A percentile compares a stretch with the other conserved stretches of the same genome.
Conservation (phyloP, 2,113 vertebrate genomes). For the Catagonus wagneri region DNA sequence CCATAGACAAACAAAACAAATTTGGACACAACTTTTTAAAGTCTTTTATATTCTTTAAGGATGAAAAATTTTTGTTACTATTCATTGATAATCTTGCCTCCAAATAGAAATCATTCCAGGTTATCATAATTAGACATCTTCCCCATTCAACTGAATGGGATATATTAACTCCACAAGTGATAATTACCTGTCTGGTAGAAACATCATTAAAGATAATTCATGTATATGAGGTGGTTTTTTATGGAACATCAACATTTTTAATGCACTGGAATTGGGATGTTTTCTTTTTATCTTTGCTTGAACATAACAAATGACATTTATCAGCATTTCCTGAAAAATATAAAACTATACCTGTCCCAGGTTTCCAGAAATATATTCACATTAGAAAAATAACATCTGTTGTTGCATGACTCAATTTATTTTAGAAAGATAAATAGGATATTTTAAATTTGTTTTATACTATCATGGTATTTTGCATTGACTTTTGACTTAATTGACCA, state of each 20-base stretch:
- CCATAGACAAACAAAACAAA: not conserved
- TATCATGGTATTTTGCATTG: not conserved
- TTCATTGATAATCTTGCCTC: not conserved
- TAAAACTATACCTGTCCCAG: not conserved
- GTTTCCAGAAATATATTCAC: not conserved
- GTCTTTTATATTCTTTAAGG: not conserved
- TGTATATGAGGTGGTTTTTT: not conserved
- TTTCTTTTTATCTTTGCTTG: not conserved
- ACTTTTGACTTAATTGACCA: not conserved
- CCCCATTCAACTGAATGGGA: not conserved
- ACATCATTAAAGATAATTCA: not conserved
- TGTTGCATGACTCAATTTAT: not conserved
- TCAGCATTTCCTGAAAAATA: not conserved
- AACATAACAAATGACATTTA: not conserved
- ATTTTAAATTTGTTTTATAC: not conserved
- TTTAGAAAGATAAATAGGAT: not conserved
- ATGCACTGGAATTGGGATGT: not conserved
- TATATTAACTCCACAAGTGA: not conserved
- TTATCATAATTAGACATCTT: not conserved
- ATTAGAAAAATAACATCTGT: not conserved
- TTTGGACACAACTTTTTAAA: not conserved
- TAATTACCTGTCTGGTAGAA: not conserved
- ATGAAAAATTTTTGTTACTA: not conserved
- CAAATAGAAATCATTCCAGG: not conserved
- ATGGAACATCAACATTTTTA: not conserved